A percentile compares a stretch with the other conserved stretches of the same genome.
Conservation (phyloP, 2,888 invertebrate species). For the Keiferia lycopersicella region DNA sequence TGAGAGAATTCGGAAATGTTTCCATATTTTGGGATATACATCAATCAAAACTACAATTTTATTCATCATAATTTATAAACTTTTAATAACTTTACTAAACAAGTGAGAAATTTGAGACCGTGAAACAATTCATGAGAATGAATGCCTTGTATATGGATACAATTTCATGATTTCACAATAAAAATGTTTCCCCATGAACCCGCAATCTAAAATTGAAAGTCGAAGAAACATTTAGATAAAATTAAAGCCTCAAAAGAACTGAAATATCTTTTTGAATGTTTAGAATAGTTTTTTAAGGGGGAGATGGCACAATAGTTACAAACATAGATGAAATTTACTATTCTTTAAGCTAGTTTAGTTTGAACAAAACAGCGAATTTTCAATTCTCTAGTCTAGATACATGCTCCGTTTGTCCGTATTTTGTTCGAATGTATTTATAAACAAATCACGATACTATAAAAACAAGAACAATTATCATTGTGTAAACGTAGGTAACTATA, state of each 20-base stretch:
- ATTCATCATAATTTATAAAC: neutral
- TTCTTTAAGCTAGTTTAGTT: neutral
- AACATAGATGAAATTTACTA: constrained; percentile 1
- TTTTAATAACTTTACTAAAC: neutral
- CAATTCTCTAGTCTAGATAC: constrained; percentile 1
- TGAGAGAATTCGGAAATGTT: neutral
- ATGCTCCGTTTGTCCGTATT: neutral
- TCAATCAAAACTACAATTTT: neutral
- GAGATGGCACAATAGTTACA: neutral
- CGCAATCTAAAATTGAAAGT: neutral
- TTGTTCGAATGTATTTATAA: neutral
- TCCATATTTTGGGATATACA: neutral
- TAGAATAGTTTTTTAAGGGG: neutral
- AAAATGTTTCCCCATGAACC: neutral
- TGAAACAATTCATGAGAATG: neutral
- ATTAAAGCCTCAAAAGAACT: too few species aligned
- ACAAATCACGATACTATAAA: neutral
- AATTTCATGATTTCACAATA: neutral
- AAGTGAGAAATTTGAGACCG: neutral
- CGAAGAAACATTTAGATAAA: too few species aligned
- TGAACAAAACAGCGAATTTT: neutral
- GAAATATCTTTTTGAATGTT: neutral
- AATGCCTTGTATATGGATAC: neutral
- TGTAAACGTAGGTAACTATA: neutral
- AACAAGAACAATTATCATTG: neutral